phyloP scores from a whole-genome alignment of 2,888 invertebrate species.

The Peribatodes rhomboidaria region DNA sequence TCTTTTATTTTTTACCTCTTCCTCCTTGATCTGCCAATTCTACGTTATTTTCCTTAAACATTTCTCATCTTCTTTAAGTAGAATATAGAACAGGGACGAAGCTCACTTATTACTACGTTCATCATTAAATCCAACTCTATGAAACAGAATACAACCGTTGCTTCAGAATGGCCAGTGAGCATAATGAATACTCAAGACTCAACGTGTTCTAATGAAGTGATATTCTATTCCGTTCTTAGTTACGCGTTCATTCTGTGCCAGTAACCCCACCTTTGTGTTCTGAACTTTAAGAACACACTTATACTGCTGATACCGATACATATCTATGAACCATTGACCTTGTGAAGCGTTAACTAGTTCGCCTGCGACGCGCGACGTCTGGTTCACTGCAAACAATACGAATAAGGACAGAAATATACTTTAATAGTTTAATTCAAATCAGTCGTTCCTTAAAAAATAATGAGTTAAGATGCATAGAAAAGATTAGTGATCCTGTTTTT shows the following conservation, averaged over 20 bases:
- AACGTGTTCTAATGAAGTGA: neutral
- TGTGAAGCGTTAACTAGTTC: constrained; percentile 18
- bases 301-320: constrained; percentile 27
- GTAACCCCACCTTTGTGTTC: constrained; percentile 20
- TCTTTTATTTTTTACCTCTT: too few species aligned
- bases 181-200: neutral
- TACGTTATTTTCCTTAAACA: too few species aligned
- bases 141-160: neutral
- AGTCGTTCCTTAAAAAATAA: neutral
- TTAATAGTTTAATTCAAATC: neutral
- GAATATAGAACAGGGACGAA: too few species aligned
- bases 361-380: neutral
- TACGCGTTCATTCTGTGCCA: neutral
- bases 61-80: too few species aligned
- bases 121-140: too few species aligned
- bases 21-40: too few species aligned
- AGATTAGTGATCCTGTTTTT: too few species aligned
- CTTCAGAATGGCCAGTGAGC: neutral
- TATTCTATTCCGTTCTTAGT: constrained; percentile 1
- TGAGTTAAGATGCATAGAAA: neutral
- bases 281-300: constrained; percentile 17
- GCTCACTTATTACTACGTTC: too few species aligned
- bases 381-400: neutral
- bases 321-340: constrained; percentile 34
- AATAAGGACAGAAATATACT: constrained; percentile 1